Evolutionary conservation across 2,888 invertebrate species (phyloP).

Genomic region (Allolobophora icterica): DNA sequence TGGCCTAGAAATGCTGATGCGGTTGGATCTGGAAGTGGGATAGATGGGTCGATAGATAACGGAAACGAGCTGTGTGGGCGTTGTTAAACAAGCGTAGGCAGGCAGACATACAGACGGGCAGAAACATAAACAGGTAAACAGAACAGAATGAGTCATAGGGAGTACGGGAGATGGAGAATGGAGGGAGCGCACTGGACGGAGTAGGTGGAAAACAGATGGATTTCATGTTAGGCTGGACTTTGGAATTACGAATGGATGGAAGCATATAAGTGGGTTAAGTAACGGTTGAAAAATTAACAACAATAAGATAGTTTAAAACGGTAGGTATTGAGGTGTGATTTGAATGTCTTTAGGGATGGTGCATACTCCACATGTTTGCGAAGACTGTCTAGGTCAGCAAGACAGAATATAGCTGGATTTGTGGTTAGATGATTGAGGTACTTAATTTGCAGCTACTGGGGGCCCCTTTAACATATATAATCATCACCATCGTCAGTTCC

Average conservation of each 20-base stretch:
- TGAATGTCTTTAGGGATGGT: too few relatives aligned
- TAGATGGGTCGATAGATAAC: background rate
- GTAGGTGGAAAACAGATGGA: background rate
- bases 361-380: too few relatives aligned
- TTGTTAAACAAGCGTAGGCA: background rate
- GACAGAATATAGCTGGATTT: too few relatives aligned
- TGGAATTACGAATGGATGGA: background rate
- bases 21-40: background rate
- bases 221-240: background rate
- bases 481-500: too few relatives aligned
- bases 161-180: background rate
- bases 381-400: too few relatives aligned
- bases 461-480: too few relatives aligned
- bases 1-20: background rate
- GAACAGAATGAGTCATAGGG: background rate
- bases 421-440: too few relatives aligned
- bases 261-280: background rate
- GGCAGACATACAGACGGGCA: background rate
- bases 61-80: background rate
- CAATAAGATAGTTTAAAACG: too few relatives aligned
- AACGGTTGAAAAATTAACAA: background rate
- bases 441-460: too few relatives aligned
- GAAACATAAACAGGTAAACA: background rate
- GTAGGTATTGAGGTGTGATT: too few relatives aligned
- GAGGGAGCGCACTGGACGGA: background rate